Evolutionary conservation across 2,888 invertebrate species (phyloP), one percentile per base, ranked within the genome.

Genomic region (Tachystola acroxantha): DNA sequence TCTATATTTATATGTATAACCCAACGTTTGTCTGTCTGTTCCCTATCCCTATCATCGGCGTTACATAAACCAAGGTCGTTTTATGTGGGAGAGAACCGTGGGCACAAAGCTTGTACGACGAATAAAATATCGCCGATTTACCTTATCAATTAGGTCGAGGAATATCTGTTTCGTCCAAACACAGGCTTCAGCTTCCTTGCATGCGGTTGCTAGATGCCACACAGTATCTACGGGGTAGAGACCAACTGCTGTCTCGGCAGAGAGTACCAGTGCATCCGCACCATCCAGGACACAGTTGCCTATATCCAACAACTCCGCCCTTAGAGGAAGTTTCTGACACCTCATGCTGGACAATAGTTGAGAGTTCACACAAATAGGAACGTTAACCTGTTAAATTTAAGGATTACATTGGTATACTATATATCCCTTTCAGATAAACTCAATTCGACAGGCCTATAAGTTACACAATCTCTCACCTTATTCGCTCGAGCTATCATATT

Each of bases 241-340:
- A 7, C 92, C 92, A 44, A 91, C 88, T 10, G 93, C 90, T 0
- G 92, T 91, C 60, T 93, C 93, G 31, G 93, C 91, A 1, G 90
- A 89, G 30, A 94, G 76, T 72, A 92, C 89, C 39, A 94, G 82
- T 49, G 89, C 89, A 59, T 93, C 94, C 31, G 89, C 91, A 10
- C 93, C 94, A 53, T 93, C 93, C 10, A 93, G 66, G 12, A 94
- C 89, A 34, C 93, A 92, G 61, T 93, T 93, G 26, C 92, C 91
- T 5, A 94, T 89, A 50, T 93, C 92, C 16, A 91, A 88, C 9
- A 91, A 78, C 65, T 93, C 93, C 1, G 93, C 88, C 57, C 92
- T 75, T 1, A 79, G 54, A 1, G 85, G 75, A 25, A 75, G 49
- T 39, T 60, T 64, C 20, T 65, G 68, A 7, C 45, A 48, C 7